These are phyloP conservation scores for Caenorhabditis inopinata DNA, from an alignment of 1,140 invertebrate genomes.

Conservation along the genomic window DNA sequence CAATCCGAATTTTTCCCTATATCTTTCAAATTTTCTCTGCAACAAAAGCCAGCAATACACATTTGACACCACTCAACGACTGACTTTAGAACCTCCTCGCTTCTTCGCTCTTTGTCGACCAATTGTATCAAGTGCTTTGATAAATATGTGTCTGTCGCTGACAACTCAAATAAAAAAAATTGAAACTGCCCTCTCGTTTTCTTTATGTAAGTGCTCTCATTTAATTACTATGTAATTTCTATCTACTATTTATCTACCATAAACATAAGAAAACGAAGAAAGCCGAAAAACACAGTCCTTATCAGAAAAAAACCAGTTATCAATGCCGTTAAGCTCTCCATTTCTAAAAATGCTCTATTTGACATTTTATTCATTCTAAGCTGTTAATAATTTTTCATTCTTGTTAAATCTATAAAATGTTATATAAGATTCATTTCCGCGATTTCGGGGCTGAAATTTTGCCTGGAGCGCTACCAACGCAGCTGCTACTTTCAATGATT, in stretches of 20 bases:
- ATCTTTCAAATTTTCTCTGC: neutral
- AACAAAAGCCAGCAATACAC: neutral
- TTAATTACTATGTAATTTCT: too few relatives aligned
- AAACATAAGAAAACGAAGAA: neutral
- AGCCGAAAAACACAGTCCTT: neutral
- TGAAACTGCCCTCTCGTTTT: too few relatives aligned
- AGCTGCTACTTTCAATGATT: too few relatives aligned
- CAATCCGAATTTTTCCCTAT: neutral
- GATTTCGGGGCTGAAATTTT: too few relatives aligned
- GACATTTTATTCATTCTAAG: neutral
- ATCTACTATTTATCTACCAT: too few relatives aligned
- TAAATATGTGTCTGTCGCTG: neutral
- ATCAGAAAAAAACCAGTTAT: neutral
- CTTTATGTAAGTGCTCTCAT: too few relatives aligned
- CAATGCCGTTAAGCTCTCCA: neutral
- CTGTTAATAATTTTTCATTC: too few relatives aligned
- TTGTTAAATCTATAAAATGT: too few relatives aligned
- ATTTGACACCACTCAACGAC: neutral
- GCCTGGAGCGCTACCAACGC: too few relatives aligned
- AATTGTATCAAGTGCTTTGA: neutral
- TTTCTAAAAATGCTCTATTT: neutral
- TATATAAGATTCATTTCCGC: too few relatives aligned
- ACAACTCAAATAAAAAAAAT: neutral
- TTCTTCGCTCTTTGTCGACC: neutral
- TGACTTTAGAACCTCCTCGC: neutral